Evolutionary conservation across 2,797 vertebrate species (phyloP).

Genomic region (Rhincodon typus): DNA sequence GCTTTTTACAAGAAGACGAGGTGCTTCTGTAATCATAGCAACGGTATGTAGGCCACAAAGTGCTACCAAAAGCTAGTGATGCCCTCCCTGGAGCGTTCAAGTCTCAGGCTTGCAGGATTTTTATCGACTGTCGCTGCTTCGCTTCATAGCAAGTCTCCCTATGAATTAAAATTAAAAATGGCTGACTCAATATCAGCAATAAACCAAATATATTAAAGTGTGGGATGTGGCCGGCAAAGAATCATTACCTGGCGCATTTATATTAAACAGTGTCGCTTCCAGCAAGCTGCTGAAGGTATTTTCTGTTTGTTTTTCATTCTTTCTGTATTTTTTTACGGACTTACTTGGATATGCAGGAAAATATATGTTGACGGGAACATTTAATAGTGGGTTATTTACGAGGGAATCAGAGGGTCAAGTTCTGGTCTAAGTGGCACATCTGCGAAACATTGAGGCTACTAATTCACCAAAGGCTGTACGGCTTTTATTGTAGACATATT

Average conservation of each 20-base stretch:
- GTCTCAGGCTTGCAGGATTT: constrained; percentile 47
- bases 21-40: constrained; percentile 57
- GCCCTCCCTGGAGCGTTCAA: constrained; percentile 52
- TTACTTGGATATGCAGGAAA: constrained; percentile 29
- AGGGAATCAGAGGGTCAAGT: constrained; percentile 45
- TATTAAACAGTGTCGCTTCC: constrained; percentile 1
- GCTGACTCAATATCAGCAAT: constrained; percentile 38
- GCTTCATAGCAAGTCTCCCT: constrained; percentile 44
- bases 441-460: constrained; percentile 49
- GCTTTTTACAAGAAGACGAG: constrained; percentile 57
- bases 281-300: constrained; percentile 7
- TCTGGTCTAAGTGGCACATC: constrained; percentile 51
- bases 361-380: constrained; percentile 43
- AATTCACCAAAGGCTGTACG: constrained; percentile 45
- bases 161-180: constrained; percentile 39
- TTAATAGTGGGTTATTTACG: constrained; percentile 43
- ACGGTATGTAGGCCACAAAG: constrained; percentile 59
- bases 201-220: constrained; percentile 32
- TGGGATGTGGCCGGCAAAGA: constrained; percentile 5
- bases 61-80: constrained; percentile 49
- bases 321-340: not conserved
- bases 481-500: constrained; percentile 51
- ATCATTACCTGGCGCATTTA: constrained; percentile 22
- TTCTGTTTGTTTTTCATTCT: constrained; percentile 20
- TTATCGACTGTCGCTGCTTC: constrained; percentile 46